These are phyloP conservation scores for Endotricha flammealis DNA, from an alignment of 2,888 invertebrate genomes.

Conservation along the genomic window DNA sequence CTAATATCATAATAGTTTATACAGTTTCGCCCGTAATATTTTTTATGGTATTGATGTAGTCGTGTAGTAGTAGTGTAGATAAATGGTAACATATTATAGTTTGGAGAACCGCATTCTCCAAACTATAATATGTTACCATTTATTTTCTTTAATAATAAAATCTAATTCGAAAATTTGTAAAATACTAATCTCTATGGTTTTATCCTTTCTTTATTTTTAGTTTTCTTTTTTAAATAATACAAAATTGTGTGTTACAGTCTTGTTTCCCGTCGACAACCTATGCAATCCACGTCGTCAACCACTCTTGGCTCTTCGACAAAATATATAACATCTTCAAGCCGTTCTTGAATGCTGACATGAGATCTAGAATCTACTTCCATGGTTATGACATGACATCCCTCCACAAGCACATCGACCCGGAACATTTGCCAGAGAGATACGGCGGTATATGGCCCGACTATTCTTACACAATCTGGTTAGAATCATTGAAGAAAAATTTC, in stretches of 20 bases:
- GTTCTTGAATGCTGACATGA: slow-evolving; percentile 83
- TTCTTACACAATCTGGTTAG: slow-evolving; percentile 86
- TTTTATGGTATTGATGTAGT: too few relatives aligned
- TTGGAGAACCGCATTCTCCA: too few relatives aligned
- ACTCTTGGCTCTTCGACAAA: slow-evolving; percentile 89
- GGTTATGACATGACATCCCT: slow-evolving; percentile 84
- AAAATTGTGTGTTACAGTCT: slow-evolving; percentile 64
- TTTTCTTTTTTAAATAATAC: not conserved
- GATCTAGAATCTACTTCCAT: slow-evolving; percentile 82
- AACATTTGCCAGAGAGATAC: slow-evolving; percentile 83
- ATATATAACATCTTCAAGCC: slow-evolving; percentile 89
- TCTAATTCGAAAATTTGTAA: too few relatives aligned
- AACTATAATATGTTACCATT: too few relatives aligned
- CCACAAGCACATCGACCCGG: slow-evolving; percentile 84
- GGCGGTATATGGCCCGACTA: slow-evolving; percentile 85
- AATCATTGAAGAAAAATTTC: slow-evolving; percentile 76
- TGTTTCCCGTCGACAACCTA: slow-evolving; percentile 85
- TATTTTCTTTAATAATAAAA: too few relatives aligned
- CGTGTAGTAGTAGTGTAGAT: too few relatives aligned
- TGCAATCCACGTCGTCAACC: slow-evolving; percentile 87
- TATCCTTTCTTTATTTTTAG: not conserved
- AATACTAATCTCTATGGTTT: too few relatives aligned
- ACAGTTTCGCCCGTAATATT: too few relatives aligned
- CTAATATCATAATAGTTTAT: too few relatives aligned
- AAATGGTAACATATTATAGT: too few relatives aligned